phyloP scores from a whole-genome alignment of 2,888 invertebrate species.

The Amphiduros pacificus region DNA sequence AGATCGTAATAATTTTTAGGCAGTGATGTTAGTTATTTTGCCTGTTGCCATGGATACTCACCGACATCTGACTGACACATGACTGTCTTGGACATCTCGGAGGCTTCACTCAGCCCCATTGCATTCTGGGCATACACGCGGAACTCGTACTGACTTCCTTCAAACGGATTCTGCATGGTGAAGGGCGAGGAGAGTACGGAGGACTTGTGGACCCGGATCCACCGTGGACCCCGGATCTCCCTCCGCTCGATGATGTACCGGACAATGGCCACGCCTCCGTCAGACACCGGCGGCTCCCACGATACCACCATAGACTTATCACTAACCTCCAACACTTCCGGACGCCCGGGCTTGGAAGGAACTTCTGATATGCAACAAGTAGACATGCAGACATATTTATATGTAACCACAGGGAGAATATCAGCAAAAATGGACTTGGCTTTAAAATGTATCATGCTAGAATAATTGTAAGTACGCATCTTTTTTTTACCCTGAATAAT shows the following conservation, averaged over 20 bases:
- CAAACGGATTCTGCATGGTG: constrained; percentile 66
- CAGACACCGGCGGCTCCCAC: constrained; percentile 33
- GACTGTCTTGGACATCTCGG: constrained; percentile 62
- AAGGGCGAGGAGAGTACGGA: constrained; percentile 23
- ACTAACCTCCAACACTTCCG: constrained; percentile 24
- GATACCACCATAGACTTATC: constrained; percentile 27
- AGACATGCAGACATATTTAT: too few species aligned
- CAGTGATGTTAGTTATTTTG: too few species aligned
- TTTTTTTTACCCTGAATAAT: too few species aligned
- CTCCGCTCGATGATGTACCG: constrained; percentile 28
- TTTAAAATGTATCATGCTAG: too few species aligned
- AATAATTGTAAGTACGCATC: too few species aligned
- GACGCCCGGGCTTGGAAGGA: constrained; percentile 31
- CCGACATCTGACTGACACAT: constrained; percentile 12
- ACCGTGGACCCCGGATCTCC: constrained; percentile 18
- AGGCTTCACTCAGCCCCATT: constrained; percentile 90
- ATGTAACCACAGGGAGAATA: too few species aligned
- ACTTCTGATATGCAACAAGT: constrained; percentile 1
- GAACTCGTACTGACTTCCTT: constrained; percentile 91
- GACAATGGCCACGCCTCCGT: constrained; percentile 22
- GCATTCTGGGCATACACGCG: constrained; percentile 84
- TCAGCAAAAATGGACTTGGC: too few species aligned
- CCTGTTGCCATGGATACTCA: too few species aligned
- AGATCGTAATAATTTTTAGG: too few species aligned
- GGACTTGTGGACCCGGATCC: constrained; percentile 13